phyloP scores from a whole-genome alignment of 1,140 invertebrate species.

The Battus philenor region DNA sequence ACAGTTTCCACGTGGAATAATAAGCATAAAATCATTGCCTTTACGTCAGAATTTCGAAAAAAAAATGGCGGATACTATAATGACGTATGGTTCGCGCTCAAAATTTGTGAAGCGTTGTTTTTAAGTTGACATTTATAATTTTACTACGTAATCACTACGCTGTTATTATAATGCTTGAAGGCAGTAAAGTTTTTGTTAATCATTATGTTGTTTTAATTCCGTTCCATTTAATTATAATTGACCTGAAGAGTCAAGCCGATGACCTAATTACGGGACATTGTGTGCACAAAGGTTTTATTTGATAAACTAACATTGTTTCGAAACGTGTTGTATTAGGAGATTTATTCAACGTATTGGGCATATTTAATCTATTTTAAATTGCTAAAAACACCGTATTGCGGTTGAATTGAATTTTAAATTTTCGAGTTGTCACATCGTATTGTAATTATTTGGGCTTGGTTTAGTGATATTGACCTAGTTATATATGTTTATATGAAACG shows the following conservation, averaged over 20 bases:
- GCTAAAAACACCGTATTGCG: too few species aligned
- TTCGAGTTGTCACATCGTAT: too few species aligned
- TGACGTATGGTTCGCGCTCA: slow-evolving; percentile 2
- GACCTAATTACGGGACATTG: slow-evolving; percentile 16
- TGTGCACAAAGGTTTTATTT: too few species aligned
- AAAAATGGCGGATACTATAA: not conserved
- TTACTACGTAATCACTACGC: slow-evolving; percentile 24
- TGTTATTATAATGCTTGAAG: slow-evolving; percentile 46
- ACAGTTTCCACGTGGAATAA: not conserved
- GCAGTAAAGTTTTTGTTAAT: slow-evolving; percentile 49
- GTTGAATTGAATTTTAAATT: too few species aligned
- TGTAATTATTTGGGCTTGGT: too few species aligned
- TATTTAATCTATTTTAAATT: too few species aligned
- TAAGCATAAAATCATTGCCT: not conserved
- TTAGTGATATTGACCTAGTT: too few species aligned
- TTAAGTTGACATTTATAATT: slow-evolving; percentile 13
- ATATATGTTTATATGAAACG: too few species aligned
- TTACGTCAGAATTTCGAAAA: not conserved
- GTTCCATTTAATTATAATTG: slow-evolving; percentile 27
- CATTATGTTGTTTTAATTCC: slow-evolving; percentile 17
- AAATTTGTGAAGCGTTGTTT: slow-evolving; percentile 10
- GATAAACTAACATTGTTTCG: too few species aligned
- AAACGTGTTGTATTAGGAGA: too few species aligned
- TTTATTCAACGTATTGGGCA: too few species aligned
- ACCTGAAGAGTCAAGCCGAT: slow-evolving; percentile 16